Evolutionary conservation across 1,140 invertebrate genomes (phyloP).

Genomic region (Saxidomus purpurata): DNA sequence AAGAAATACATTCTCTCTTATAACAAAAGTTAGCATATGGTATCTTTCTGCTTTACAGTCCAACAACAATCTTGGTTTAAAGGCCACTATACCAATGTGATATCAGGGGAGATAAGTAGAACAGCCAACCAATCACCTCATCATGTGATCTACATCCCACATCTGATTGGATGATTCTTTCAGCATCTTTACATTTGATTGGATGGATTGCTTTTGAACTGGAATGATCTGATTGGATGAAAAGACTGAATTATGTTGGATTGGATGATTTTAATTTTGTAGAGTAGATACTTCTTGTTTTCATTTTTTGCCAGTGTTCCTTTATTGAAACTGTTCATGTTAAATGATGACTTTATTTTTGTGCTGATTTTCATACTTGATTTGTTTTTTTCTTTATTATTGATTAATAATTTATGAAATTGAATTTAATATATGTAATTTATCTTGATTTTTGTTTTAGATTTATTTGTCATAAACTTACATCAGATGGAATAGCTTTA

Average conservation of each 20-base stretch:
- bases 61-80: conserved; percentile 67
- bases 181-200: conserved; percentile 38
- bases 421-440: conserved; percentile 47
- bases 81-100: conserved; percentile 62
- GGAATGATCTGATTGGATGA: conserved; percentile 64
- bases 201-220: conserved; percentile 41
- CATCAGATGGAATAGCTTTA: conserved; percentile 59
- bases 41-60: too few species aligned
- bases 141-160: conserved; percentile 65
- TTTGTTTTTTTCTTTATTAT: conserved; percentile 44
- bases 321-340: conserved; percentile 49
- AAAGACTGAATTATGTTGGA: conserved; percentile 39
- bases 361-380: conserved; percentile 47
- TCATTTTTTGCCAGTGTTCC: conserved; percentile 50
- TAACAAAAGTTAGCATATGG: too few species aligned
- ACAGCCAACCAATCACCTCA: conserved; percentile 61
- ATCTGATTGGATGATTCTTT: conserved; percentile 61
- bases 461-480: conserved; percentile 39
- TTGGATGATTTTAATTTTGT: conserved; percentile 37
- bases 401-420: conserved; percentile 48
- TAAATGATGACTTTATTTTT: neutral
- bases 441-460: conserved; percentile 41
- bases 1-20: too few species aligned
- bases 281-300: conserved; percentile 22
- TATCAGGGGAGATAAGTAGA: conserved; percentile 55